These are phyloP conservation scores for Eupithecia subumbrata DNA, from an alignment of 2,888 invertebrate genomes.

Conservation along the genomic window DNA sequence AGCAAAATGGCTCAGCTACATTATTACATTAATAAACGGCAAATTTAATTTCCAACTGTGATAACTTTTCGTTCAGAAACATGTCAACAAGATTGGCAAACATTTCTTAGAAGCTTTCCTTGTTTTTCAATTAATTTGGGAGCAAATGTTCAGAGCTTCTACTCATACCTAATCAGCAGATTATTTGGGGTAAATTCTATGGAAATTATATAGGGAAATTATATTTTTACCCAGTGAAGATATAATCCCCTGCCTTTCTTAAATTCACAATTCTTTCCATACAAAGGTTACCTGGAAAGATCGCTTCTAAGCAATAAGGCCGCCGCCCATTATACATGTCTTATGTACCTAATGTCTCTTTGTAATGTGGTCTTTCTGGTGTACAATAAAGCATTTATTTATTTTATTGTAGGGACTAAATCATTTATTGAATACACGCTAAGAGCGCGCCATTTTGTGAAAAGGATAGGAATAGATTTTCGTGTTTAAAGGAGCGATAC, in stretches of 20 bases:
- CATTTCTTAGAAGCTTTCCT: neutral
- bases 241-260: neutral
- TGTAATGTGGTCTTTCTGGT: no score
- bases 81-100: constrained; percentile 7
- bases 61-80: constrained; percentile 1
- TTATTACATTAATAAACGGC: neutral
- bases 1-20: neutral
- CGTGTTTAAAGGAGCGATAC: no score
- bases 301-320: no score
- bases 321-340: no score
- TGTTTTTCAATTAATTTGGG: constrained; percentile 2
- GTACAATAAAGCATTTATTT: no score
- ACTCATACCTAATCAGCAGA: neutral
- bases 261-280: no score
- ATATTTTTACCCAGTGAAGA: neutral
- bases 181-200: neutral
- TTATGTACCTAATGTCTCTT: no score
- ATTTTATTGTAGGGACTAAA: no score
- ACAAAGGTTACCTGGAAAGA: no score
- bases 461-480: no score
- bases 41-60: constrained; percentile 5
- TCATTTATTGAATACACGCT: no score
- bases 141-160: neutral
- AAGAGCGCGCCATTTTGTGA: no score
- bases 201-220: neutral